Evolutionary conservation across 2,888 invertebrate genomes (phyloP), one percentile per base, ranked within the genome.

Genomic region (Hyalella azteca): DNA sequence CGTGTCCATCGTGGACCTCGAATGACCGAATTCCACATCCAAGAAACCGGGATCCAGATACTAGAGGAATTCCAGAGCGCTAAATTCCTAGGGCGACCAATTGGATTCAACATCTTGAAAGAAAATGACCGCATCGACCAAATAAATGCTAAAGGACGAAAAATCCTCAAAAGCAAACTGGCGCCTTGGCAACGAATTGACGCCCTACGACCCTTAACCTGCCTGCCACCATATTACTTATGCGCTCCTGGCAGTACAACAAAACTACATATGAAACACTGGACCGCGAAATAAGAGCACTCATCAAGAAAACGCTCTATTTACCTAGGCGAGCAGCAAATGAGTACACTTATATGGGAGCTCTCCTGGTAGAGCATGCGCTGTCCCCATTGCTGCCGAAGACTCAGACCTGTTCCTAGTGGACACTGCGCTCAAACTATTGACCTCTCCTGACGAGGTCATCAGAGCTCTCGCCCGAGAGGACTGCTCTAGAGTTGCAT

Each of bases 261-360:
- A 49, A 49, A 15, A 3, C 49, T 9, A 22, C 49, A 15, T 49
- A 15, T 15, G 49, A 49, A 13, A 49, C 15, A 13, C 49, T 49
- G 19, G 49, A 49, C 49, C 4, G 15, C 3, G 49, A 49, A 13
- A 15, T 49, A 22, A 4, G 49, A 15, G 15, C 49, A 13, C 45
- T 76, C 4, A 40, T 76, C n/a, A 76, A 76, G 45, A n/a, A 36
- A 13, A 60, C 60, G 0, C 40, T 79, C 0, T 49, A 77, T 29
- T 15, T 82, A 4, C 82, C 79, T 9, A 11, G 22, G n/a, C 41
- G 77, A 32, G 78, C 82, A 0, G 36, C 81, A 11, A 82, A 82
- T 48, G 36, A 79, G 22, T 83, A 82, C 78, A 26, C 83, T 2
- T 79, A 80, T 49, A 79, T 39, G n/a, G n/a, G n/a, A n/a, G n/a